Evolutionary conservation across 2,797 vertebrate genomes (phyloP), one percentile per base, ranked within the genome.

Genomic region (Sebastes hubbsi): DNA sequence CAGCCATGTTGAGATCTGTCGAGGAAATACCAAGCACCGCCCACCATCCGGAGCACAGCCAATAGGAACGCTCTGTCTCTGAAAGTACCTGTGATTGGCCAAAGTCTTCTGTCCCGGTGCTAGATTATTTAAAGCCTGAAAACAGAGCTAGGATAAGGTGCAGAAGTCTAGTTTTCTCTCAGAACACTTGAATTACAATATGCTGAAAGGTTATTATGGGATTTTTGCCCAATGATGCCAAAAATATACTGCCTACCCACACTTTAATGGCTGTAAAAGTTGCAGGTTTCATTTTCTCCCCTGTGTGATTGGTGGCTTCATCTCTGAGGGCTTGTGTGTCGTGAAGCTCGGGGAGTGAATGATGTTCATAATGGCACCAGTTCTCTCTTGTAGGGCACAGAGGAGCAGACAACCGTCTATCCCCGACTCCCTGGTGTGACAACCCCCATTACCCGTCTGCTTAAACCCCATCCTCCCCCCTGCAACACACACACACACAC

Each of bases 391-490:
- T 76, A 89, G 89, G 88, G 75, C 85, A 87, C 82, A 70, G 84
- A 89, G 82, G 85, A 90, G 89, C 86, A 94, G 89, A 94, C 91
- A 81, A 86, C 73, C 75, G 82, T 88, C 89, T 93, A 78, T 91
- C 82, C 89, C 68, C 86, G 89, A 91, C 87, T 94, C 92, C 94
- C 94, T 94, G 89, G 93, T 91, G 94, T 95, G 92, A 94, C 94
- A 94, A 91, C 93, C 95, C 94, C 94, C 92, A 95, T 95, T 94
- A 95, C 90, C 91, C 89, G 89, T 94, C 94, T 93, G 93, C 91
- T 91, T 92, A 90, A 87, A 92, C 89, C 90, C 89, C 88, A 69
- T 70, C 87, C 91, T n/a, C 88, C 88, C 34, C 10, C 20, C 6
- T 10, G 20, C 54, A 73, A 65, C 75, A 75, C 79, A 67, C 67